A percentile compares a stretch with the other conserved stretches of the same genome.
Evolutionary conservation across 2,888 invertebrate genomes (phyloP).

Genomic region (Mesodorylaimus sp.): DNA sequence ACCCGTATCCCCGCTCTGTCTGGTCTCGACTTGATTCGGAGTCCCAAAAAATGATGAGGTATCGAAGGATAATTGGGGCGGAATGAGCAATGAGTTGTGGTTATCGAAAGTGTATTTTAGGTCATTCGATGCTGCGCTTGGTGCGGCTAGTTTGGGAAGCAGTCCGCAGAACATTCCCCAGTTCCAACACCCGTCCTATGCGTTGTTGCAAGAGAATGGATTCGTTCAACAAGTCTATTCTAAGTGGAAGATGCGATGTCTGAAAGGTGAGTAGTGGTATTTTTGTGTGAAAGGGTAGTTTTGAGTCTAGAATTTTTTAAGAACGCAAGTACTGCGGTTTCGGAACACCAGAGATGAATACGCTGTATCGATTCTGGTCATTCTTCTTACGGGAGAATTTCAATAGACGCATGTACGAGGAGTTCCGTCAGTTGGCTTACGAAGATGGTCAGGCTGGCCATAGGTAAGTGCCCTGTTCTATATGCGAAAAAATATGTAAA

Average conservation of each 20-base stretch:
- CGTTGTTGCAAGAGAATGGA: conserved; percentile 78
- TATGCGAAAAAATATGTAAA: not conserved
- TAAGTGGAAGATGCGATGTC: conserved; percentile 78
- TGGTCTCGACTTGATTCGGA: no score
- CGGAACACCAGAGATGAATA: conserved; percentile 98
- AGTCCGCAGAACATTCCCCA: conserved; percentile 64
- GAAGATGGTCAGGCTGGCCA: conserved; percentile 80
- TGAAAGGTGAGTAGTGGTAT: conserved; percentile 48
- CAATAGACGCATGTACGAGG: conserved; percentile 91
- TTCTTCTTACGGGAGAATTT: conserved; percentile 96
- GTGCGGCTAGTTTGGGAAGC: conserved; percentile 47
- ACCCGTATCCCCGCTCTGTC: no score
- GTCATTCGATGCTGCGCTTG: not conserved
- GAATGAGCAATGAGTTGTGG: no score
- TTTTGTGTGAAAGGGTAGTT: not conserved
- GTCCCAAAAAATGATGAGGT: no score
- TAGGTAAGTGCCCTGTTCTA: conserved; percentile 45
- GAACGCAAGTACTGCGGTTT: conserved; percentile 79
- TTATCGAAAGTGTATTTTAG: no score
- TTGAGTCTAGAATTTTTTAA: conserved; percentile 23
- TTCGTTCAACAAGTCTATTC: conserved; percentile 95
- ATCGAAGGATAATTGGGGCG: no score
- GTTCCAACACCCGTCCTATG: conserved; percentile 67
- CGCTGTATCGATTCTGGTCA: conserved; percentile 96
- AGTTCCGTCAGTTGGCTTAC: conserved; percentile 72